Percentiles rank a stretch among this genome's conserved stretches.
phyloP scores from a whole-genome alignment of 2,888 invertebrate species.

The Ennomos erosarius region DNA sequence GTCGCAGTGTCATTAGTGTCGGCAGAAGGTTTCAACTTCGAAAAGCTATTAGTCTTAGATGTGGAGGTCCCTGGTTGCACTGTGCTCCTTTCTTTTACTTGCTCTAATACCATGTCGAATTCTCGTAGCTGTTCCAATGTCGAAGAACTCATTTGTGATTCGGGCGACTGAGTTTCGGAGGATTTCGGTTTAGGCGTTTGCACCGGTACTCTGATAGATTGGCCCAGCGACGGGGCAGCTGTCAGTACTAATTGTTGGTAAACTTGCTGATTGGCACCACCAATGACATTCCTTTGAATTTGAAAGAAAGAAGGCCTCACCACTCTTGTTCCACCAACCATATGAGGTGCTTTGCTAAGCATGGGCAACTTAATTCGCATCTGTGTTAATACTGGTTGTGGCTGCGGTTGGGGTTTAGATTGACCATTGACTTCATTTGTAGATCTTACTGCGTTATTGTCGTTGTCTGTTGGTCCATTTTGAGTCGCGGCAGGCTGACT shows the following conservation, averaged over 20 bases:
- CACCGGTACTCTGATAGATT: conserved; percentile 69
- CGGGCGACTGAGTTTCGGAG: conserved; percentile 69
- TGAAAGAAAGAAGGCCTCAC: conserved; percentile 84
- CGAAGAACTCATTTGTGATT: conserved; percentile 89
- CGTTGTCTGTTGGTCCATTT: conserved; percentile 62
- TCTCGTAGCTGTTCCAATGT: conserved; percentile 91
- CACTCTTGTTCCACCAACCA: conserved; percentile 84
- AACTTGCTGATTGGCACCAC: conserved; percentile 82
- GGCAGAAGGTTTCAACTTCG: conserved; percentile 59
- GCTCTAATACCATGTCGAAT: conserved; percentile 92
- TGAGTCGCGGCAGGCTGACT: conserved; percentile 58
- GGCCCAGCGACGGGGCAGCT: conserved; percentile 76
- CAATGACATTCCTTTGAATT: conserved; percentile 86
- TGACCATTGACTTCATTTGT: conserved; percentile 57
- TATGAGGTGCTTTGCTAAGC: conserved; percentile 81
- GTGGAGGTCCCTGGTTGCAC: conserved; percentile 78
- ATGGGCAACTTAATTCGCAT: conserved; percentile 83
- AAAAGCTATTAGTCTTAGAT: conserved; percentile 47
- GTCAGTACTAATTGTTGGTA: conserved; percentile 82
- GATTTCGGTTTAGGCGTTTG: conserved; percentile 60
- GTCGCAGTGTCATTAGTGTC: conserved; percentile 62
- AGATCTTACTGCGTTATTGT: conserved; percentile 55
- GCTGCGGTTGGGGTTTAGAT: conserved; percentile 59
- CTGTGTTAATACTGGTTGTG: conserved; percentile 79
- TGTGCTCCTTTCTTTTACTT: conserved; percentile 91